A percentile compares a stretch with the other conserved stretches of the same genome.
phyloP scores from a whole-genome alignment of 2,888 invertebrate genomes.

The Ochropleura plecta region DNA sequence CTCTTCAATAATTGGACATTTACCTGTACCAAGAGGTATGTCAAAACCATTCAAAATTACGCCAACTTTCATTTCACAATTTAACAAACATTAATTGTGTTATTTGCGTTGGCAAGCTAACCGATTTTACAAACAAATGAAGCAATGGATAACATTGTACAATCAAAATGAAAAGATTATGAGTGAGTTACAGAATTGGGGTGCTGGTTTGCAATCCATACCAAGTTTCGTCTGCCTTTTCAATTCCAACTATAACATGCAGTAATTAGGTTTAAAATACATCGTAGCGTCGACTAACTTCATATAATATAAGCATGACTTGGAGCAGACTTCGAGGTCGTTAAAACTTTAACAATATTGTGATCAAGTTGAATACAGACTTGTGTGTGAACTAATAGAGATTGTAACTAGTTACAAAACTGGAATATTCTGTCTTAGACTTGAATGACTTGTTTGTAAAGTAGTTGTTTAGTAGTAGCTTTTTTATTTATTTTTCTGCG shows the following conservation, averaged over 20 bases:
- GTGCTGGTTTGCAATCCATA: too few relatives aligned
- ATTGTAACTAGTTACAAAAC: constrained; percentile 34
- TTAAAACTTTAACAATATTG: constrained; percentile 62
- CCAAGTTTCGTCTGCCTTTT: background rate
- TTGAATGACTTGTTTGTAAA: background rate
- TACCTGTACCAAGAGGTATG: too few relatives aligned
- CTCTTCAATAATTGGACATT: too few relatives aligned
- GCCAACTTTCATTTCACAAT: too few relatives aligned
- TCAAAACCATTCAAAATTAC: too few relatives aligned
- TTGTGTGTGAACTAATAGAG: constrained; percentile 29
- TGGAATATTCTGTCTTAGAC: constrained; percentile 6
- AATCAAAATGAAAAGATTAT: too few relatives aligned
- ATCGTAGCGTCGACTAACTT: constrained; percentile 20
- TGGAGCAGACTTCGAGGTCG: constrained; percentile 37
- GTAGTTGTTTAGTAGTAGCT: background rate
- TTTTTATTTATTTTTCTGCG: too few relatives aligned
- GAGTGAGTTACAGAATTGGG: too few relatives aligned
- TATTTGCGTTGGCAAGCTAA: too few relatives aligned
- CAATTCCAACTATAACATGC: background rate
- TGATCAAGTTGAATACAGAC: constrained; percentile 47
- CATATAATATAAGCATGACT: constrained; percentile 6
- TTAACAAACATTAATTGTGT: too few relatives aligned
- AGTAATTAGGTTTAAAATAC: background rate
- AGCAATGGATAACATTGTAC: too few relatives aligned
- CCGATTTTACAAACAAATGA: too few relatives aligned